Evolutionary conservation across 2,113 vertebrate genomes (phyloP).

Genomic region (Circaetus gallicus): DNA sequence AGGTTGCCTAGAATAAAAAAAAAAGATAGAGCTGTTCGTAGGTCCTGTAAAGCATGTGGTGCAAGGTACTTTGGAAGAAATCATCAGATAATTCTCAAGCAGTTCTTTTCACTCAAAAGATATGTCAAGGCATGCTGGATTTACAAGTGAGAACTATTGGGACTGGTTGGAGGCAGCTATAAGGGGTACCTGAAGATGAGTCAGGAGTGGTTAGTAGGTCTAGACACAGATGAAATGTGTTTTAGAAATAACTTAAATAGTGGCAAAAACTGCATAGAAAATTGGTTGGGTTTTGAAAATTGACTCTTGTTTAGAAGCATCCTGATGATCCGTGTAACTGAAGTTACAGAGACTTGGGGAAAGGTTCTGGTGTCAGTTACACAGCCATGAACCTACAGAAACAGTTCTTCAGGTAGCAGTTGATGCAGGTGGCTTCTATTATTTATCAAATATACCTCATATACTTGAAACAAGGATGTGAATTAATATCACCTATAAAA

Average conservation of each 20-base stretch:
- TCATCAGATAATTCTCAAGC: background rate
- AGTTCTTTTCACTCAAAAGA: background rate
- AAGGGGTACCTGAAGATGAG: background rate
- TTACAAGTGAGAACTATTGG: background rate
- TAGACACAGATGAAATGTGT: background rate
- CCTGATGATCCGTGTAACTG: background rate
- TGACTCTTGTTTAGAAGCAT: background rate
- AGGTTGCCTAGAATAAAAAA: background rate
- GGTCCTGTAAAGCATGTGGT: background rate
- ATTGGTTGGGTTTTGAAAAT: background rate
- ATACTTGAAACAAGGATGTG: background rate
- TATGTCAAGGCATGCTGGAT: background rate
- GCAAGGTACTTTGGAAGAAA: background rate
- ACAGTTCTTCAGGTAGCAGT: background rate
- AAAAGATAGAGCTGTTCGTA: background rate
- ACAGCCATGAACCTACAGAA: background rate
- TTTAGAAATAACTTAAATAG: background rate
- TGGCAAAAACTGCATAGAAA: background rate
- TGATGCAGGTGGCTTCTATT: background rate
- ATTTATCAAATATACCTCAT: background rate
- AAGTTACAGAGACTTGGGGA: background rate
- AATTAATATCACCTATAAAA: background rate
- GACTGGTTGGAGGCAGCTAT: background rate
- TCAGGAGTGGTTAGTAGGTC: background rate
- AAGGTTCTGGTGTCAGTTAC: background rate